Evolutionary conservation across 2,113 vertebrate genomes (phyloP), one percentile per base, ranked within the genome.

Genomic region (Aptenodytes forsteri): DNA sequence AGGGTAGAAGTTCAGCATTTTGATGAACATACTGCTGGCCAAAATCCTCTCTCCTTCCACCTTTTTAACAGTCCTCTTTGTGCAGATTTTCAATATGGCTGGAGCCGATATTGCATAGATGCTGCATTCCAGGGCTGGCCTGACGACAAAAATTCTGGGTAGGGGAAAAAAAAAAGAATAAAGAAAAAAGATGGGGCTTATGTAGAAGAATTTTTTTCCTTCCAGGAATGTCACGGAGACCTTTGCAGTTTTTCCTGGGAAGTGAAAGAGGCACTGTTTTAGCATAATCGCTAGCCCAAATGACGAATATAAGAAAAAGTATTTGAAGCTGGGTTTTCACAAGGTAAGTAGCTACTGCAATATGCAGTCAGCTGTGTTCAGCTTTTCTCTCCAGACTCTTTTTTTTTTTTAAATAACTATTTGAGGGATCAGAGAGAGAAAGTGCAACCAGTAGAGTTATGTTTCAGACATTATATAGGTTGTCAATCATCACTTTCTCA

Each of bases 1-100:
- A 21, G n/a, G 16, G 25, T 54, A 79, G 83, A 75, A 89, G 44
- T 77, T 95, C 64, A 87, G 17, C 34, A 56, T 87, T 94, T 77
- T 66, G 89, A 55, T 52, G 49, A 93, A 25, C 4, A 3, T n/a
- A 4, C 15, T 42, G n/a, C 29, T 86, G 49, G 49, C 84, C 73
- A 71, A 91, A 91, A 46, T 40, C 54, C 15, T 69, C 27, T 80
- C 46, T 78, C 40, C 67, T 93, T 66, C 40, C 46, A 83, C 20
- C 62, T 88, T 92, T 78, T 55, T 44, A 84, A 10, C 16, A 50
- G 34, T 65, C 26, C 16, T 64, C 36, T 84, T 70, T 38, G 32
- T 62, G 46, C 27, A 78, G 23, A 25, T 84, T 94, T 85, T 69
- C 70, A 38, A 1, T 29, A 9, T 52, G 34, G 27, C 38, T 80